A percentile compares a stretch with the other conserved stretches of the same genome.
These are phyloP conservation scores for Galaxea fascicularis DNA, from an alignment of 92 coral and sea anemone genomes.

Conservation along the genomic window DNA sequence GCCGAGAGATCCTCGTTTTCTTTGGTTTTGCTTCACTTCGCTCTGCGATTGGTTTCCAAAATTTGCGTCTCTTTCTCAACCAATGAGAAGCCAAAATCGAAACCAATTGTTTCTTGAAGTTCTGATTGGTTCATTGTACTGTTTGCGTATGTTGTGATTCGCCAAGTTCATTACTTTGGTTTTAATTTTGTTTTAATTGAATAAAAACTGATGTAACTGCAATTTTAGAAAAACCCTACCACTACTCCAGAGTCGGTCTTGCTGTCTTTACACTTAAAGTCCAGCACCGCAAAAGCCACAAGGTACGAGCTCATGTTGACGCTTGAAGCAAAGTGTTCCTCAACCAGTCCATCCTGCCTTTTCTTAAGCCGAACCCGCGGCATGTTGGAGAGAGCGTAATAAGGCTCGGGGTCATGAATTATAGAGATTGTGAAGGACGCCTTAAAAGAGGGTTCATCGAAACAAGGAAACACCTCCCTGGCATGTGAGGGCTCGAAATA, in stretches of 20 bases:
- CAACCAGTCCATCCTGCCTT: constrained; percentile 60
- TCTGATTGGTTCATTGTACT: too few species aligned
- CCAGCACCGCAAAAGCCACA: constrained; percentile 66
- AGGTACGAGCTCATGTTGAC: constrained; percentile 71
- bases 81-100: too few species aligned
- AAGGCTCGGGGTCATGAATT: constrained; percentile 45
- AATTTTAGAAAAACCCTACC: constrained; percentile 9
- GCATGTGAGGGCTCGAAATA: constrained; percentile 71
- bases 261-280: constrained; percentile 60
- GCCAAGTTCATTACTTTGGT: too few species aligned
- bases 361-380: constrained; percentile 34
- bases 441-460: constrained; percentile 68
- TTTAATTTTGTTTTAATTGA: too few species aligned
- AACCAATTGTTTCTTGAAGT: too few species aligned
- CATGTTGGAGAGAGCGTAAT: constrained; percentile 70
- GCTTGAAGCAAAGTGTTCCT: constrained; percentile 54
- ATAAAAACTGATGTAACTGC: not conserved
- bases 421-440: constrained; percentile 64
- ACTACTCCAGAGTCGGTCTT: constrained; percentile 46
- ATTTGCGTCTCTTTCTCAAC: too few species aligned
- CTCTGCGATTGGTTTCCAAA: too few species aligned
- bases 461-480: constrained; percentile 64
- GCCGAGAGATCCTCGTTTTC: too few species aligned
- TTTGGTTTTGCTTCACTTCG: too few species aligned
- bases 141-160: too few species aligned